These are phyloP conservation scores for Saturnia japonica DNA, from an alignment of 2,888 invertebrate species.

Conservation along the genomic window DNA sequence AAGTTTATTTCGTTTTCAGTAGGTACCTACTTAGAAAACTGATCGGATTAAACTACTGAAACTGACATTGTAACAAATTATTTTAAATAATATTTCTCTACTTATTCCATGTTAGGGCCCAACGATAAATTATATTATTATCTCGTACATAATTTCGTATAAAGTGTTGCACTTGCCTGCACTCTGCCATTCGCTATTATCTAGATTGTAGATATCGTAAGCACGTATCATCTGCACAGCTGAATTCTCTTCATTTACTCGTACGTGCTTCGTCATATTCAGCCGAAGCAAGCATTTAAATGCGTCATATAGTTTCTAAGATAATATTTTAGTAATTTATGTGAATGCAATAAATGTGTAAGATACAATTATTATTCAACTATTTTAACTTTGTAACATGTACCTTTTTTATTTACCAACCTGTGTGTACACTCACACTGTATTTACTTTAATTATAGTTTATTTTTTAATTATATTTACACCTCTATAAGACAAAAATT, in stretches of 20 bases:
- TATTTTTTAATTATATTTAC: background rate
- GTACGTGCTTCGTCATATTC: constrained; percentile 53
- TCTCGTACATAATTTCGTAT: constrained; percentile 6
- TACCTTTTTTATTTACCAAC: constrained; percentile 3
- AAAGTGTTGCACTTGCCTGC: constrained; percentile 12
- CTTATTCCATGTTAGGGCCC: background rate
- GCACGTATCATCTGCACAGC: constrained; percentile 56
- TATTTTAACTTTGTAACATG: constrained; percentile 1
- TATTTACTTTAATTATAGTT: background rate
- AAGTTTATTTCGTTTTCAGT: too few species aligned
- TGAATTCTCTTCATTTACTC: constrained; percentile 58
- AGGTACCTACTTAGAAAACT: too few species aligned
- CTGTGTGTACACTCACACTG: background rate
- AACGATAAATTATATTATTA: background rate
- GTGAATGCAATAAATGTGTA: constrained; percentile 15
- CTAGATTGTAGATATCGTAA: constrained; percentile 46
- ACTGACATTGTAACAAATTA: background rate
- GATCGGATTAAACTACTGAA: background rate
- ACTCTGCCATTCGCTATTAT: constrained; percentile 7
- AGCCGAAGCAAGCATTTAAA: constrained; percentile 42
- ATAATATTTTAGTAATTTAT: constrained; percentile 23
- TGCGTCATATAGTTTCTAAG: constrained; percentile 39
- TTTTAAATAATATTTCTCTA: background rate
- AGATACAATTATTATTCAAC: constrained; percentile 16
- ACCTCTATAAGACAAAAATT: background rate